Conservation (phyloP, 1,140 invertebrate genomes). For the Matsumurasca onukii region DNA sequence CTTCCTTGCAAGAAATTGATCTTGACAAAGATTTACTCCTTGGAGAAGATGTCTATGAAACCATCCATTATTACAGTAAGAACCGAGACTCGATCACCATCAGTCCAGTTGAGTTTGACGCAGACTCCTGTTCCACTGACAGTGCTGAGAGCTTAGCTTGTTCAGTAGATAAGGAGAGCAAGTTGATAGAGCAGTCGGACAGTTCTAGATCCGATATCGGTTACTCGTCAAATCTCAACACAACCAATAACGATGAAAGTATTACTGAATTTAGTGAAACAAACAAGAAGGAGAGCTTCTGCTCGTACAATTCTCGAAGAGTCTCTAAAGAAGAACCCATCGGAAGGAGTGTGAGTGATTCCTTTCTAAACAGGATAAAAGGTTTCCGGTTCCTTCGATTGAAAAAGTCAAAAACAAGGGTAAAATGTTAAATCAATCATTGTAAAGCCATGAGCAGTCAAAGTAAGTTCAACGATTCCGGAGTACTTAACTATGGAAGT, state of each 20-base stretch:
- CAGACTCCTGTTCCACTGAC: neutral
- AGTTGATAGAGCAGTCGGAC: neutral
- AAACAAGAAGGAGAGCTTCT: constrained; percentile 24
- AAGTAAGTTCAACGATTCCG: constrained; percentile 20
- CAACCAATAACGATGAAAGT: constrained; percentile 21
- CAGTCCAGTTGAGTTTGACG: neutral
- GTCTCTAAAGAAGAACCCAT: constrained; percentile 21
- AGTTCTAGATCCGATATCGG: constrained; percentile 18
- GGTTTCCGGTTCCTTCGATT: constrained; percentile 27
- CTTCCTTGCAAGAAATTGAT: constrained; percentile 20
- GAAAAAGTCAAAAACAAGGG: constrained; percentile 13
- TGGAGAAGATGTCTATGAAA: constrained; percentile 32
- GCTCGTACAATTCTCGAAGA: constrained; percentile 2
- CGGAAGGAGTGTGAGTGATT: constrained; percentile 29
- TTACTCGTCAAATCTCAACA: constrained; percentile 11
- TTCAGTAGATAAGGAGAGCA: neutral
- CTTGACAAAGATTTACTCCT: constrained; percentile 24
- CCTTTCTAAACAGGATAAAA: constrained; percentile 24
- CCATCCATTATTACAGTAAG: constrained; percentile 29
- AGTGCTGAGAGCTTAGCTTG: neutral
- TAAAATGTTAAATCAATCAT: constrained; percentile 13
- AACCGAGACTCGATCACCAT: constrained; percentile 17
- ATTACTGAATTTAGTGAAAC: neutral
- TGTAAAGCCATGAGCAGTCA: constrained; percentile 4
- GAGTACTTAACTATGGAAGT: constrained; percentile 22